A percentile compares a stretch with the other conserved stretches of the same genome.
Conservation (phyloP, 92 coral and sea anemone species). For the Parazoanthus swiftii region DNA sequence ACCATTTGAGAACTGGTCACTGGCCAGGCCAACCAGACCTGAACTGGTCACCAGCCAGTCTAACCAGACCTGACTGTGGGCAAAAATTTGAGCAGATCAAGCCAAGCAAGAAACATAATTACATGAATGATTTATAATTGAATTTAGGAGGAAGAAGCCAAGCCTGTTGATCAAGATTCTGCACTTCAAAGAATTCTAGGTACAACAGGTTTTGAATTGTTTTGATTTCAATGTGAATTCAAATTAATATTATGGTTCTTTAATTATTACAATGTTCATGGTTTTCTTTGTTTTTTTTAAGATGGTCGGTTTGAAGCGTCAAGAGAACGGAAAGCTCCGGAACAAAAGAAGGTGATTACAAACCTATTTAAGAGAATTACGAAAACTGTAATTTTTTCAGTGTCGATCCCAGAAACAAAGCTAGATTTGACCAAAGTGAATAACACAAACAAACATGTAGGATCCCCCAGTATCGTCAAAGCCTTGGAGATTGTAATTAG, state of each 20-base stretch:
- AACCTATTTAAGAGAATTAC: neutral
- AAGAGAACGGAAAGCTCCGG: conserved; percentile 61
- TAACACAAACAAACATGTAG: too few species aligned
- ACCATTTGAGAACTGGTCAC: too few species aligned
- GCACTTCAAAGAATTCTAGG: conserved; percentile 81
- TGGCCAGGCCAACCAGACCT: too few species aligned
- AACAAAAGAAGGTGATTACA: conserved; percentile 62
- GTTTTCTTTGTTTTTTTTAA: neutral
- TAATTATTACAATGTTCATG: neutral
- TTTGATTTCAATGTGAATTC: neutral
- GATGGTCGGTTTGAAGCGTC: conserved; percentile 77
- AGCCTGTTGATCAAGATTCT: conserved; percentile 67
- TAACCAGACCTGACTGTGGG: too few species aligned
- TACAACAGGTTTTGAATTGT: neutral
- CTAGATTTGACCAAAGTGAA: neutral
- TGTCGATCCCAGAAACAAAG: neutral
- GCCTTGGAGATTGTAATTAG: too few species aligned
- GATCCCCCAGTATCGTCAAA: too few species aligned
- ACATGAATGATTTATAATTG: neutral
- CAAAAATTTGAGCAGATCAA: neutral
- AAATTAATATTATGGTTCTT: neutral
- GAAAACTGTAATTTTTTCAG: neutral
- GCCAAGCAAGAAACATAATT: neutral
- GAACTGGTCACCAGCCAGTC: too few species aligned
- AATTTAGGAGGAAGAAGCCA: conserved; percentile 39